Evolutionary conservation across 2,888 invertebrate genomes (phyloP).

Genomic region (Yponomeuta evonymella): DNA sequence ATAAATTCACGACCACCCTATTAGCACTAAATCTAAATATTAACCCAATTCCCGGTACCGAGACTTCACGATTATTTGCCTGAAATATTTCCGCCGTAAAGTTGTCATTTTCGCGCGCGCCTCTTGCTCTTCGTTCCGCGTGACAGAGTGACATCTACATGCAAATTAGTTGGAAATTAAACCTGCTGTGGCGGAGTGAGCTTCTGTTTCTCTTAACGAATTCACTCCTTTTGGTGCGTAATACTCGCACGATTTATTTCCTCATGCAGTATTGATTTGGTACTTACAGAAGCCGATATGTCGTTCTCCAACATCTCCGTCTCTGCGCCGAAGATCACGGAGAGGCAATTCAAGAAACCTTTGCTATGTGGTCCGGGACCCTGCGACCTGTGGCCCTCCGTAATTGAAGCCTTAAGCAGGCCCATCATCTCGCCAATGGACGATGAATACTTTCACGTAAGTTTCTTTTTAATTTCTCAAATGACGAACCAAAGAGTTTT

Average conservation of each 20-base stretch:
- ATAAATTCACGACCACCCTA: slow-evolving; percentile 72
- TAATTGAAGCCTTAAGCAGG: slow-evolving; percentile 43
- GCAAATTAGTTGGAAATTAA: slow-evolving; percentile 19
- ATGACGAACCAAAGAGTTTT: background rate
- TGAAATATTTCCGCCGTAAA: slow-evolving; percentile 40
- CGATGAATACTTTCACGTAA: slow-evolving; percentile 54
- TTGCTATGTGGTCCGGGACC: slow-evolving; percentile 63
- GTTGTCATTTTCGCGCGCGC: slow-evolving; percentile 1
- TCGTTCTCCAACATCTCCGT: slow-evolving; percentile 26
- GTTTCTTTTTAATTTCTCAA: slow-evolving; percentile 22
- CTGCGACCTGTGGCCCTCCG: slow-evolving; percentile 56
- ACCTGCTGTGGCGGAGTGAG: background rate
- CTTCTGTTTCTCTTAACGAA: background rate
- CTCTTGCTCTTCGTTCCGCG: slow-evolving; percentile 2
- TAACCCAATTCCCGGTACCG: slow-evolving; percentile 70
- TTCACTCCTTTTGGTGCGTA: background rate
- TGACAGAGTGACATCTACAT: slow-evolving; percentile 30
- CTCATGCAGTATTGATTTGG: no score
- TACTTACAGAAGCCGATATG: background rate
- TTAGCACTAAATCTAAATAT: slow-evolving; percentile 76
- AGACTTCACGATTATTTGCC: slow-evolving; percentile 58
- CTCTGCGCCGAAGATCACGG: slow-evolving; percentile 45
- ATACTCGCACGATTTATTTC: no score
- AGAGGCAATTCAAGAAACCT: slow-evolving; percentile 45
- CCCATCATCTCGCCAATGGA: slow-evolving; percentile 52